Evolutionary conservation across 2,888 invertebrate genomes (phyloP).

Genomic region (Exephanes ischioxanthus): DNA sequence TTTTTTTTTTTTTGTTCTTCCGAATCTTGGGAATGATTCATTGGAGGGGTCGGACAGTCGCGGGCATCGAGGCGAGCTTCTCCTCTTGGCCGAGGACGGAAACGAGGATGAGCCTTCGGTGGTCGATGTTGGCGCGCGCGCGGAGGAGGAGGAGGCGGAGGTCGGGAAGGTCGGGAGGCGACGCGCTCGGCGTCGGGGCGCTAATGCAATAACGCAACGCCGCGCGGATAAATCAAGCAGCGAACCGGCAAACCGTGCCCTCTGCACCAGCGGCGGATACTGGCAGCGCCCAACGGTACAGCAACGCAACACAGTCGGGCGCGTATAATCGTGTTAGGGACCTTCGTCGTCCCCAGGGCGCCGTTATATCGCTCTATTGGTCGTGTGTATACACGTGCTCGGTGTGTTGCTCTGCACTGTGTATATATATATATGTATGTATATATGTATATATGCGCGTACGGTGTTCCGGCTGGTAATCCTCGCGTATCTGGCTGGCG

Average conservation of each 20-base stretch:
- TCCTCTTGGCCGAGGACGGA: too few relatives aligned
- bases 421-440: not conserved
- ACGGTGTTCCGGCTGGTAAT: conserved; percentile 8
- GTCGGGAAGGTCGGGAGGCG: conserved; percentile 39
- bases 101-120: too few relatives aligned
- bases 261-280: conserved; percentile 52
- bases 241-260: conserved; percentile 73
- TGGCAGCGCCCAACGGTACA: conserved; percentile 40
- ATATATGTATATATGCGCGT: conserved; percentile 16
- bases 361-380: conserved; percentile 78
- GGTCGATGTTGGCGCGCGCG: not conserved
- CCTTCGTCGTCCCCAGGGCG: conserved; percentile 78
- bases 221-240: conserved; percentile 83
- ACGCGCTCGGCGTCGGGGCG: conserved; percentile 74
- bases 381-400: conserved; percentile 55
- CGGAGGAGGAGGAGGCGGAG: conserved; percentile 34
- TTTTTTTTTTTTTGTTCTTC: not conserved
- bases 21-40: too few relatives aligned
- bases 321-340: conserved; percentile 81
- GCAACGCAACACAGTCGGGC: conserved; percentile 69
- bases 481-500: conserved; percentile 7
- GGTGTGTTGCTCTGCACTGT: conserved; percentile 49
- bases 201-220: conserved; percentile 83
- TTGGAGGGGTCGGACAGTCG: too few relatives aligned
- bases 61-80: too few relatives aligned